These are phyloP conservation scores for Blastobasis adustella DNA, from an alignment of 2,888 invertebrate species.

Conservation along the genomic window DNA sequence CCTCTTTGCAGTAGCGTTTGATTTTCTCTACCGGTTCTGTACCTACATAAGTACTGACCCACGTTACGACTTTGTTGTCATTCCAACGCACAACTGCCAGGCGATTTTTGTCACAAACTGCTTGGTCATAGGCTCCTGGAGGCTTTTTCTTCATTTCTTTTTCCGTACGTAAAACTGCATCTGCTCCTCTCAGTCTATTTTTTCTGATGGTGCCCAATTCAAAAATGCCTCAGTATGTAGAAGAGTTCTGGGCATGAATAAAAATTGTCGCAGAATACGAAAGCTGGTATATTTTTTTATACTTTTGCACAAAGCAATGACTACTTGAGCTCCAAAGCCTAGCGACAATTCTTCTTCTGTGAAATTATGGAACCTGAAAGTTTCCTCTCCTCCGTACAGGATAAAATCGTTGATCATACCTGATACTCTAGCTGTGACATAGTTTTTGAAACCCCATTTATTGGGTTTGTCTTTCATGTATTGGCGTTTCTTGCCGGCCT, in stretches of 20 bases:
- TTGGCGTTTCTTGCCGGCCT: slow-evolving; percentile 28
- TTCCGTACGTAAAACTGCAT: slow-evolving; percentile 13
- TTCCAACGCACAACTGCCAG: slow-evolving; percentile 24
- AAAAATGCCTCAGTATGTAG: slow-evolving; percentile 22
- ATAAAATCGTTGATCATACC: slow-evolving; percentile 38
- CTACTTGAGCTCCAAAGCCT: slow-evolving; percentile 27
- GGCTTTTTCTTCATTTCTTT: slow-evolving; percentile 20
- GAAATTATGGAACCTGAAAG: slow-evolving; percentile 22
- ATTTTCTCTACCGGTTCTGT: slow-evolving; percentile 22
- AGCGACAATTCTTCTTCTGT: slow-evolving; percentile 19
- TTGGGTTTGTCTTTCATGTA: slow-evolving; percentile 34
- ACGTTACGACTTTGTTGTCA: slow-evolving; percentile 28
- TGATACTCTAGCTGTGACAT: slow-evolving; percentile 29
- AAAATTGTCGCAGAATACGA: slow-evolving; percentile 2
- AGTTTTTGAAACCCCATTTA: slow-evolving; percentile 36
- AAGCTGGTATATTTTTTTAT: slow-evolving; percentile 9
- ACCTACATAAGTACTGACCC: slow-evolving; percentile 25
- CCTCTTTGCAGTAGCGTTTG: slow-evolving; percentile 23
- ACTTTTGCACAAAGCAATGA: slow-evolving; percentile 20
- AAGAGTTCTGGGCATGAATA: slow-evolving; percentile 17
- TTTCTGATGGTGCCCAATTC: slow-evolving; percentile 18
- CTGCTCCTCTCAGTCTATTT: slow-evolving; percentile 20
- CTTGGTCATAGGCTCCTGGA: slow-evolving; percentile 16
- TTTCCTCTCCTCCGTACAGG: slow-evolving; percentile 28
- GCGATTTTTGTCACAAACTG: slow-evolving; percentile 15